Percentiles rank a stretch among this genome's conserved stretches.
Conservation (phyloP, 2,797 vertebrate genomes). For the Coranthus polyacanthus region DNA sequence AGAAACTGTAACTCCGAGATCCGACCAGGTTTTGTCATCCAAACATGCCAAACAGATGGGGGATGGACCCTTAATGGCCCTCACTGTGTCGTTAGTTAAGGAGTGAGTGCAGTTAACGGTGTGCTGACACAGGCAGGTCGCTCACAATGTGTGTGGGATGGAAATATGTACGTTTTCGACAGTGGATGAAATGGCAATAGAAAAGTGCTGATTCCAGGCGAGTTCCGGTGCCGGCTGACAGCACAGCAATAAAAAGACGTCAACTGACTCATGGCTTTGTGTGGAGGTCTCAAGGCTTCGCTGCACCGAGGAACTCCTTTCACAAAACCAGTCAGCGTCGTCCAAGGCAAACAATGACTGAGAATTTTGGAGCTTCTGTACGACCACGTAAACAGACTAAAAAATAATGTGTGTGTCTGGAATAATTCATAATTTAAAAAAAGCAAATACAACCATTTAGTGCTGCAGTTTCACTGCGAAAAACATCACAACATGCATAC, state of each 20-base stretch:
- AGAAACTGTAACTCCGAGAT: background rate
- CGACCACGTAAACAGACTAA: background rate
- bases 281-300: slow-evolving; percentile 47
- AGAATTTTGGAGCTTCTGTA: background rate
- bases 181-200: slow-evolving; percentile 46
- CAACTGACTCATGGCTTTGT: slow-evolving; percentile 65
- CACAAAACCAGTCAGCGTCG: slow-evolving; percentile 1
- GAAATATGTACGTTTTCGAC: slow-evolving; percentile 40
- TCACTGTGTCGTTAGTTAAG: slow-evolving; percentile 29
- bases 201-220: slow-evolving; percentile 73
- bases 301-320: slow-evolving; percentile 28
- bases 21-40: slow-evolving; percentile 8
- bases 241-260: slow-evolving; percentile 59
- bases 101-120: slow-evolving; percentile 15
- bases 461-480: too few species aligned
- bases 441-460: too few species aligned
- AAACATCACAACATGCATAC: too few species aligned
- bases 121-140: slow-evolving; percentile 50
- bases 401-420: background rate
- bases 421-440: too few species aligned
- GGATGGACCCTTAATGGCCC: slow-evolving; percentile 15
- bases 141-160: slow-evolving; percentile 25
- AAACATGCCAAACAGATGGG: slow-evolving; percentile 7
- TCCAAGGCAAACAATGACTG: slow-evolving; percentile 17
- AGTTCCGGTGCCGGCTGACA: slow-evolving; percentile 48